Conservation (phyloP, 2,797 vertebrate species). For the Chiroxiphia lanceolata region DNA sequence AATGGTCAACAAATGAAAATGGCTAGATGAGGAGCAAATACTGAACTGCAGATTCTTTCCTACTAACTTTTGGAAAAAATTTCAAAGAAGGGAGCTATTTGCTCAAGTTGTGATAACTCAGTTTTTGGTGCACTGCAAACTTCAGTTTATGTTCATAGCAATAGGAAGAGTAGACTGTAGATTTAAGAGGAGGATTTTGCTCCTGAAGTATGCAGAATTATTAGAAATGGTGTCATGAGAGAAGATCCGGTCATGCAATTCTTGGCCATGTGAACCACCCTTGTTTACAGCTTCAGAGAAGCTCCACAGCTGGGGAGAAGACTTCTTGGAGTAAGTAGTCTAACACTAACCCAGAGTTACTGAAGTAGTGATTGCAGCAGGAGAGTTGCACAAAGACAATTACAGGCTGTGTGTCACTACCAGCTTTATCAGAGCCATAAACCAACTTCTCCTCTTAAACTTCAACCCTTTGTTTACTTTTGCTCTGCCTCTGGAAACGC, state of each 20-base stretch:
- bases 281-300: not conserved
- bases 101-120: not conserved
- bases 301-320: not conserved
- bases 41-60: not conserved
- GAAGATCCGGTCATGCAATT: not conserved
- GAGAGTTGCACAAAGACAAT: not conserved
- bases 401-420: not conserved
- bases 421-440: not conserved
- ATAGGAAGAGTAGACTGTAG: not conserved
- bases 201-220: not conserved
- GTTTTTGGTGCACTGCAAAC: not conserved
- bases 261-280: not conserved
- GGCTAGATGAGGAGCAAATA: not conserved
- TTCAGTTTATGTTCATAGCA: not conserved
- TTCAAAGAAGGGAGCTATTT: not conserved
- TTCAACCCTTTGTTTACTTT: not conserved
- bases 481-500: not conserved
- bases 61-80: not conserved
- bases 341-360: not conserved
- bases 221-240: not conserved
- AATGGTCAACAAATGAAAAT: not conserved
- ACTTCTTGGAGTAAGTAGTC: not conserved
- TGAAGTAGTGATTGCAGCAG: not conserved
- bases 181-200: not conserved
- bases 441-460: not conserved